Percentiles rank a stretch among this genome's conserved stretches.
phyloP scores from a whole-genome alignment of 2,113 vertebrate species.

The Lepus timidus region DNA sequence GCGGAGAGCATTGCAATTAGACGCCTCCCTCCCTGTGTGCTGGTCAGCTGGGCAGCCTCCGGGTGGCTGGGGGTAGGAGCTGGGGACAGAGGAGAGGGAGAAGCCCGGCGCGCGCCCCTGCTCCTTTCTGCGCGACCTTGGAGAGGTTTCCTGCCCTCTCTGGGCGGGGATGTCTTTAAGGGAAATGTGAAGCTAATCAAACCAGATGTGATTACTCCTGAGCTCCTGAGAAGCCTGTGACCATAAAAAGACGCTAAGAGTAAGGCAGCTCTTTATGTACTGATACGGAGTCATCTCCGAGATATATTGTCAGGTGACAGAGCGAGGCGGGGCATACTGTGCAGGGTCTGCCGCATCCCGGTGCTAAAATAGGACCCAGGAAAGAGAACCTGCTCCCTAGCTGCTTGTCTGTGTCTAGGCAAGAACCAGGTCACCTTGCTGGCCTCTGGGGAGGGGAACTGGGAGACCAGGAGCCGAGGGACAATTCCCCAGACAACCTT shows the following conservation, averaged over 20 bases:
- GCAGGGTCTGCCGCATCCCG: constrained; percentile 29
- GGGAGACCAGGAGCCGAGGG: neutral
- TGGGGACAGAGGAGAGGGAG: neutral
- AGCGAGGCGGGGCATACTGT: constrained; percentile 60
- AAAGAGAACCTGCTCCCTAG: constrained; percentile 23
- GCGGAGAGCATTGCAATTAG: constrained; percentile 58
- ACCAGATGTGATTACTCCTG: constrained; percentile 82
- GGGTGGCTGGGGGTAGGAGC: neutral
- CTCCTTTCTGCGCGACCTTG: constrained; percentile 80
- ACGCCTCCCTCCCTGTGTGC: no score
- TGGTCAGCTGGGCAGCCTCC: neutral
- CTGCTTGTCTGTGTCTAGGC: constrained; percentile 5
- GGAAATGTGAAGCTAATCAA: constrained; percentile 82
- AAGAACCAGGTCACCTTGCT: neutral
- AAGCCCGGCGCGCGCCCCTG: neutral
- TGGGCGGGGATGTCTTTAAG: constrained; percentile 72
- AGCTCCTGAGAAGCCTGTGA: constrained; percentile 71
- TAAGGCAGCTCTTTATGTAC: constrained; percentile 81
- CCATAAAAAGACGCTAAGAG: constrained; percentile 81
- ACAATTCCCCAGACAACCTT: neutral
- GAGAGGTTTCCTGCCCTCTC: constrained; percentile 74
- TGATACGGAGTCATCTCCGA: constrained; percentile 79
- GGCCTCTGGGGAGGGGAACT: neutral
- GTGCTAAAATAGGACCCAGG: constrained; percentile 68
- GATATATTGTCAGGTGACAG: constrained; percentile 82